Evolutionary conservation across 2,888 invertebrate genomes (phyloP).

Genomic region (Allophyes oxyacanthae): DNA sequence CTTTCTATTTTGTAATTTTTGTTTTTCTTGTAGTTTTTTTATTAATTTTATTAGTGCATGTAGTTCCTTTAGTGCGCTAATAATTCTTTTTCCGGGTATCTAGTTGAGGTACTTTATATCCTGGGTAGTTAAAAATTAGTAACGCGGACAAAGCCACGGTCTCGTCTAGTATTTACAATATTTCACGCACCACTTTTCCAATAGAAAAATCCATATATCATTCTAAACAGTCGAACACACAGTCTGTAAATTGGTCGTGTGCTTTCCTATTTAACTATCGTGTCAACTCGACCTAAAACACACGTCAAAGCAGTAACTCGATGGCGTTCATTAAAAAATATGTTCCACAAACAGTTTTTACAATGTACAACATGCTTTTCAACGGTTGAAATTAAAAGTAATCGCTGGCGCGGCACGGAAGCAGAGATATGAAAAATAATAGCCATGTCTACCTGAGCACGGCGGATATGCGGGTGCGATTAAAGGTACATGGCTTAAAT

Average conservation of each 20-base stretch:
- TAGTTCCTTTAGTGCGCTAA: too few relatives aligned
- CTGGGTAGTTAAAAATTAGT: too few relatives aligned
- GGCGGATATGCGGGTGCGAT: slow-evolving; percentile 72
- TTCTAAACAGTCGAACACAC: slow-evolving; percentile 12
- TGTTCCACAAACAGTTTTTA: slow-evolving; percentile 74
- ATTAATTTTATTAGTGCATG: too few relatives aligned
- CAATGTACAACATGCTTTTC: slow-evolving; percentile 76
- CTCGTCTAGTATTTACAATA: too few relatives aligned
- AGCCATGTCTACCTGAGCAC: slow-evolving; percentile 67
- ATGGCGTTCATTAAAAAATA: slow-evolving; percentile 75
- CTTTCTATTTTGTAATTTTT: too few relatives aligned
- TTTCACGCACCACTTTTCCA: too few relatives aligned
- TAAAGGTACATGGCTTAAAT: slow-evolving; percentile 66
- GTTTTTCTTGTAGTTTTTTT: too few relatives aligned
- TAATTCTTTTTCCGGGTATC: too few relatives aligned
- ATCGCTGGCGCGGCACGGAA: slow-evolving; percentile 75
- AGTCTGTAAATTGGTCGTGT: slow-evolving; percentile 26
- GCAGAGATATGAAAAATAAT: slow-evolving; percentile 83
- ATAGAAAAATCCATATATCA: too few relatives aligned
- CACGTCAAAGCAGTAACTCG: slow-evolving; percentile 72
- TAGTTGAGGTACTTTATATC: too few relatives aligned
- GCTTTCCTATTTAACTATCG: slow-evolving; percentile 57
- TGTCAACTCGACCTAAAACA: slow-evolving; percentile 69
- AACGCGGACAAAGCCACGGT: too few relatives aligned
- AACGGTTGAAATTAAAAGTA: slow-evolving; percentile 83